Base-by-base conservation (phyloP, 2,888 invertebrate genomes). In the Drosophila histrio region DNA sequence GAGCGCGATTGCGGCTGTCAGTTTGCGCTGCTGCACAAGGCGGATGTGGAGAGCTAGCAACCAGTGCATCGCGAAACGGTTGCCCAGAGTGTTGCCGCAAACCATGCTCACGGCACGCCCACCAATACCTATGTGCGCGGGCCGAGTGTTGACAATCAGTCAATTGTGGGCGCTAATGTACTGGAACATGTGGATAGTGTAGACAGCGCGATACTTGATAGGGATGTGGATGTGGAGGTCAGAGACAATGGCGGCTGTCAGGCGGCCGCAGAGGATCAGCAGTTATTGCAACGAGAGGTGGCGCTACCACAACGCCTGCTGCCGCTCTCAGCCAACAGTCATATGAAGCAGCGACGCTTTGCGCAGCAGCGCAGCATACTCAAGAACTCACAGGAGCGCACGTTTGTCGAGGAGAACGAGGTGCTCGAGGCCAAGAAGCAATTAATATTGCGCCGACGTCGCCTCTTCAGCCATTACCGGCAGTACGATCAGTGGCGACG, bases 1-100 rank as follows among this genome's bases (percentile, higher is more conserved):
- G 94, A 94, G 79, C 95, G 96, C 91, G 97, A 97, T 92, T 97
- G 97, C 92, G 96, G 96, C 93, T 97, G 97, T 94, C 96, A 97
- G 93, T 97, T 97, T 93, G 96, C 96, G 90, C 94, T 97, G 91
- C 95, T 97, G 91, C 97, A 97, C 93, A 95, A 96, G 91, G 97
- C 95, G 87, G 95, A 95, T 91, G 95, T 94, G 92, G 90, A 93
- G 90, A 93, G 94, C 94, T 94, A 94, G 92, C 92, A 92, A 89
- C 91, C 89, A 90, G 89, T 87, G 74, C 89, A 88, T 66, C 78
- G 87, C 46, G 82, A 84, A 66, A 49, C 75, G 58, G 54, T 65
- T 54, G 63, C 65, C 26, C 53, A 75, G 39, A 72, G 59, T 26
- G 62, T 63, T 7, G 46, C 64, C 30, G 36, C 34, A 34, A 64